Evolutionary conservation across 1,140 invertebrate species (phyloP).

Genomic region (Caenorhabditis remanei): DNA sequence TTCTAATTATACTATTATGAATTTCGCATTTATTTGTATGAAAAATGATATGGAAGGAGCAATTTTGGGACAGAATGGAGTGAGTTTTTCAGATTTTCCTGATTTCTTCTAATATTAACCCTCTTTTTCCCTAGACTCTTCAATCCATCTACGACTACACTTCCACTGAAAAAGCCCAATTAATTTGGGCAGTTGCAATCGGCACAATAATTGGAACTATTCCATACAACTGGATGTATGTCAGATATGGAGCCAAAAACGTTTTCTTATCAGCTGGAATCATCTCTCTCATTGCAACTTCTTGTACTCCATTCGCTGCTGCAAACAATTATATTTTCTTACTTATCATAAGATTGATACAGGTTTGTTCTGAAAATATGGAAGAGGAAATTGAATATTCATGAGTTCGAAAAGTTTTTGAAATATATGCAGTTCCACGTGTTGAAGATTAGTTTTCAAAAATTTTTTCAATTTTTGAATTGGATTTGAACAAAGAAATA

Average conservation of each 20-base stretch:
- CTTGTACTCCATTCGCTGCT: conserved; percentile 46
- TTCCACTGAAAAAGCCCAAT: conserved; percentile 42
- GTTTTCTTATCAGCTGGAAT: conserved; percentile 58
- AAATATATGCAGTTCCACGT: too few relatives aligned
- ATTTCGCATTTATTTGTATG: conserved; percentile 64
- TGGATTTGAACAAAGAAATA: too few relatives aligned
- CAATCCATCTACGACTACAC: conserved; percentile 43
- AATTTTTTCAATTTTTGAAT: too few relatives aligned
- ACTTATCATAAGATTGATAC: conserved; percentile 50
- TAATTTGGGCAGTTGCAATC: conserved; percentile 58
- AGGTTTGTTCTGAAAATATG: conserved; percentile 24
- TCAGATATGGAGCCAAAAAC: conserved; percentile 59
- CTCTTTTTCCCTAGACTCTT: conserved; percentile 36
- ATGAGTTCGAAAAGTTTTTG: not conserved
- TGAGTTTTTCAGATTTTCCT: conserved; percentile 23
- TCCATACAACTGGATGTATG: conserved; percentile 59
- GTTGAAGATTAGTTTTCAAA: not conserved
- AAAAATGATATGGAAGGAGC: conserved; percentile 39
- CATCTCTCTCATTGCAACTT: conserved; percentile 44
- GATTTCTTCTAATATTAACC: not conserved
- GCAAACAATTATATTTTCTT: not conserved
- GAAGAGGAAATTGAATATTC: not conserved
- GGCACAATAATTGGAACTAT: conserved; percentile 61
- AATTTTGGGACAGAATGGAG: not conserved
- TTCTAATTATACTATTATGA: conserved; percentile 60